Conservation (phyloP, 2,113 vertebrate species). For the Dasyornis broadbenti region DNA sequence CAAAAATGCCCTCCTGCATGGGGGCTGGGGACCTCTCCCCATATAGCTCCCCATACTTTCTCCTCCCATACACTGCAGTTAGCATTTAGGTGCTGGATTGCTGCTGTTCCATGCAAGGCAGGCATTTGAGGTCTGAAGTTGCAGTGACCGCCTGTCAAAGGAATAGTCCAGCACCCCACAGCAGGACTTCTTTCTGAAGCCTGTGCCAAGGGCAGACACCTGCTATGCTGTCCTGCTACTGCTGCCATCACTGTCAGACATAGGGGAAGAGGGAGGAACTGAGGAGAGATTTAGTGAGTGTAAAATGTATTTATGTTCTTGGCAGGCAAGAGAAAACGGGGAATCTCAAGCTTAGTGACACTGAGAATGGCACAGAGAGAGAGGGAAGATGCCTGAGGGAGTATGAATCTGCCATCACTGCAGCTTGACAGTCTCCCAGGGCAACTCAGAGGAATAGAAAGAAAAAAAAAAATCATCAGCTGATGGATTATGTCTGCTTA, state of each 20-base stretch:
- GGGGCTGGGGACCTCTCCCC: not conserved
- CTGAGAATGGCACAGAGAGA: not conserved
- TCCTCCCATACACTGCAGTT: not conserved
- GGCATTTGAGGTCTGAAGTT: not conserved
- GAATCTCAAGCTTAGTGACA: not conserved
- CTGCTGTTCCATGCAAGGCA: not conserved
- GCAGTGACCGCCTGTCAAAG: not conserved
- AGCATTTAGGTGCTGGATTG: not conserved
- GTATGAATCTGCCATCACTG: not conserved
- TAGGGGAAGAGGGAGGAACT: not conserved
- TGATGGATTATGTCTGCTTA: not conserved
- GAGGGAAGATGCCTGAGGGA: not conserved
- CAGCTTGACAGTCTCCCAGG: not conserved
- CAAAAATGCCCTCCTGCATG: not conserved
- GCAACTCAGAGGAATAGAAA: not conserved
- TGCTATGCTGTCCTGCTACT: not conserved
- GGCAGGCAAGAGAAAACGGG: not conserved
- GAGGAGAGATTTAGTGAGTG: not conserved
- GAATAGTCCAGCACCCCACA: fast-evolving
- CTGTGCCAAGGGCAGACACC: not conserved
- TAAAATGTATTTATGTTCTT: not conserved
- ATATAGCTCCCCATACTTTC: not conserved
- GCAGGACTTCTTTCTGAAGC: not conserved
- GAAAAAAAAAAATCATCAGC: not conserved
- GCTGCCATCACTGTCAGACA: not conserved